Evolutionary conservation across 2,113 vertebrate species (phyloP), one percentile per base, ranked within the genome.

Genomic region (Sinocyclocheilus anshuiensis): DNA sequence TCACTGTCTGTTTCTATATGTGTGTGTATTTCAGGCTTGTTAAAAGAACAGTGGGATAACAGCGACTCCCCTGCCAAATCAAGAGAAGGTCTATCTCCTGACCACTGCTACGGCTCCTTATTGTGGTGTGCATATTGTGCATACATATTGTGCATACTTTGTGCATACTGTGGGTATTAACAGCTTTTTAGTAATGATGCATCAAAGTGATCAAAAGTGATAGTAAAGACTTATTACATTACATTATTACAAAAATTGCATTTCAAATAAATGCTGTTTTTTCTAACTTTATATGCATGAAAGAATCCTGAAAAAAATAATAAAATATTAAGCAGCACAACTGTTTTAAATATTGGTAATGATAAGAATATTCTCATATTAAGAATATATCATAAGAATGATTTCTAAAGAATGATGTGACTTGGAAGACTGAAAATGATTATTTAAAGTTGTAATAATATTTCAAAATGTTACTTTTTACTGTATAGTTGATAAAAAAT

Each of bases 81-180:
- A 96, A 91, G 94, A 96, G 83, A 95, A 92, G 77, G 89, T 97
- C 2, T 99, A 96, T 90, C 93, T 99, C 79, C 87, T 94, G 84
- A 99, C 98, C 0, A 91, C 94, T 2, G 86, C 96, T 69, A 88
- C 78, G 4, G 78, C 92, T 8, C 98, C 98, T 0, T 99, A 95
- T 87, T 98, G 98, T 82, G 92, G 98, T 98, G 90, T 65, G 12
- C 4, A 13, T 13, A 26, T 65, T 26, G 61, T 26, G 26, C 26
- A 26, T 26, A 26, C 26, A 26, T 26, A 26, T 26, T 26, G 26
- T 26, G 26, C 26, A 26, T 26, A 84, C n/a, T 84, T 63, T 4
- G 63, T 65, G 12, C 4, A 15, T 18, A 77, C 3, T 33, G 26
- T 3, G 18, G 6, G 15, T 18, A 33, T 59, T 59, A 45, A 45